Base-by-base conservation (phyloP, 2,888 invertebrate genomes). In the Chrysina gloriosa region DNA sequence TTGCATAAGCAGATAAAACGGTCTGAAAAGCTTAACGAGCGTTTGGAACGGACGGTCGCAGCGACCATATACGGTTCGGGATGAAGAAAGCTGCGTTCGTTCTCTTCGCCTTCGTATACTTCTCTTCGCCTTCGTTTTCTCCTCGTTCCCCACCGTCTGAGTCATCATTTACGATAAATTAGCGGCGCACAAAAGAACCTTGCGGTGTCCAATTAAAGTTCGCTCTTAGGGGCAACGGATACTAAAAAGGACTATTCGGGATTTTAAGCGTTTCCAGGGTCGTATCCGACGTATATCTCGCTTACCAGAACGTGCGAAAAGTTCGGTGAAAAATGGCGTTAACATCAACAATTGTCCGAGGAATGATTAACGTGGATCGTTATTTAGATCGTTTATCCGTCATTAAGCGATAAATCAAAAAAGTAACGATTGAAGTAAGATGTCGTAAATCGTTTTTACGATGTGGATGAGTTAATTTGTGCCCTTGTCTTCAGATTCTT, bases 161-260 rank as follows among this genome's bases (percentile, higher is more conserved):
- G 45, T 61, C 58, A 61, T 42, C 58, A 61, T 42, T 42, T 42
- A 42, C 58, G 58, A 42, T 61, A 61, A 61, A 61, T 61, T 61
- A 61, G 58, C 58, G 58, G 42, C 16, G 23, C 23, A 14, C 42
- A 42, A 61, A 25, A 23, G 58, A 42, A 42, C 25, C 19, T 45
- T 9, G 31, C 16, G 45, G 16, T 42, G 58, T 61, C 58, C 58
- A 61, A 61, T 61, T 61, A 61, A 61, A 61, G 42, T 61, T 42
- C 42, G 16, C 58, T 42, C 27, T 14, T 42, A 42, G 25, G 42
- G 42, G 42, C 16, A 25, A 14, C 16, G 19, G 5, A 16, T 16
- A 21, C 45, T 23, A 45, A 45, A 45, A 45, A 45, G 45, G 45
- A 45, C 45, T 45, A 45, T 45, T 31, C 52, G 16, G 31, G 52